phyloP scores from a whole-genome alignment of 2,797 vertebrate genomes.

The Peromyscus attwateri region DNA sequence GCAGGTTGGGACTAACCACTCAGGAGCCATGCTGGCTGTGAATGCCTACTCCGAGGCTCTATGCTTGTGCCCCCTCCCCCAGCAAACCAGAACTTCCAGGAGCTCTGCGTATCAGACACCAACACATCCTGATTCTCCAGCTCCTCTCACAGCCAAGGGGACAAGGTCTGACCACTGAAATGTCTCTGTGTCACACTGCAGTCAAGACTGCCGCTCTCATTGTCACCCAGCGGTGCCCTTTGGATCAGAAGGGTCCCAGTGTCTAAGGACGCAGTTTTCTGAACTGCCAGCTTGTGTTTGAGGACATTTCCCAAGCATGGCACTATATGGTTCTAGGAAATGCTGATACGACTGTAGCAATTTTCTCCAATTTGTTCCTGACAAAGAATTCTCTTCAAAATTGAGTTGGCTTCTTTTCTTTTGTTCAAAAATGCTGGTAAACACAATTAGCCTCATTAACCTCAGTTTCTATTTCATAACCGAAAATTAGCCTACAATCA shows the following conservation, averaged over 20 bases:
- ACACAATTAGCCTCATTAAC: slow-evolving; percentile 92
- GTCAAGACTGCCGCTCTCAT: slow-evolving; percentile 63
- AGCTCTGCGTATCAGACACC: slow-evolving; percentile 61
- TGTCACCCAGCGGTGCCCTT: not conserved
- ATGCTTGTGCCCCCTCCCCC: not conserved
- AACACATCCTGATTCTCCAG: slow-evolving; percentile 42
- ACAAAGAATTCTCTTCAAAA: slow-evolving; percentile 88
- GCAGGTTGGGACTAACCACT: not conserved
- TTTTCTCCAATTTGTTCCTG: slow-evolving; percentile 89
- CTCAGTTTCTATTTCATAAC: slow-evolving; percentile 89
- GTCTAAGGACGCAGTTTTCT: slow-evolving; percentile 81
- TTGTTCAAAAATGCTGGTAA: slow-evolving; percentile 88
- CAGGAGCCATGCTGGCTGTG: not conserved
- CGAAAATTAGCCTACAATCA: slow-evolving; percentile 90
- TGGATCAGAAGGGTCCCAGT: slow-evolving; percentile 50
- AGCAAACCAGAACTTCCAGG: slow-evolving; percentile 27
- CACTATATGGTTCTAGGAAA: slow-evolving; percentile 85
- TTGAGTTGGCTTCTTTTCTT: slow-evolving; percentile 88
- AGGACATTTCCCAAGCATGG: slow-evolving; percentile 80
- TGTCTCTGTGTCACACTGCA: slow-evolving; percentile 56
- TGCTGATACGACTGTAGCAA: slow-evolving; percentile 88
- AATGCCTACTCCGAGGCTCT: not conserved
- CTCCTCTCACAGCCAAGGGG: not conserved
- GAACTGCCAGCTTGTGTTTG: slow-evolving; percentile 77
- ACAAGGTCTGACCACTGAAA: slow-evolving; percentile 52